These are phyloP conservation scores for Micropoecilia bifurca DNA, from an alignment of 2,797 vertebrate genomes.

Conservation along the genomic window DNA sequence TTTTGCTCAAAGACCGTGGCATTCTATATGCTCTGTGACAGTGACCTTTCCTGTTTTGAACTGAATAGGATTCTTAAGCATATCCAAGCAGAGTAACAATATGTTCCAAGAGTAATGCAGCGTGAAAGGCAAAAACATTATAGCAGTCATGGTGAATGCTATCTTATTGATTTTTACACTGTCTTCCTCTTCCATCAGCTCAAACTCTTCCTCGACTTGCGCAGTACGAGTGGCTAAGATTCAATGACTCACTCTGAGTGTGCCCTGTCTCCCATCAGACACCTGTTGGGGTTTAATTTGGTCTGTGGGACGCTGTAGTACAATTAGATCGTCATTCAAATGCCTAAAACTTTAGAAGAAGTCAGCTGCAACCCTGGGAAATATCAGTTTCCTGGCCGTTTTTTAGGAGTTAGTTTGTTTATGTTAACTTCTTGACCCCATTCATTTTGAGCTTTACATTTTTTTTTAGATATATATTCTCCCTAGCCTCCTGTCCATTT, in stretches of 20 bases:
- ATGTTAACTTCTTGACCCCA: conserved; percentile 24
- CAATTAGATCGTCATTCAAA: conserved; percentile 36
- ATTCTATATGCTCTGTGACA: neutral
- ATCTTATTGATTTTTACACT: neutral
- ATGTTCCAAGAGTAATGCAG: conserved; percentile 7
- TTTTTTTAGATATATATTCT: conserved; percentile 36
- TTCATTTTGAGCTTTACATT: conserved; percentile 41
- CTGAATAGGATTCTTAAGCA: neutral
- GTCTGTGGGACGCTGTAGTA: conserved; percentile 43
- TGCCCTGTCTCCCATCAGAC: conserved; percentile 42
- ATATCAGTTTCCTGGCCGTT: conserved; percentile 39
- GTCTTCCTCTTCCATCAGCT: conserved; percentile 8
- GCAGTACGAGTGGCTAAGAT: conserved; percentile 28
- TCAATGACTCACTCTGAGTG: conserved; percentile 36
- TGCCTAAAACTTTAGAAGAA: conserved; percentile 32
- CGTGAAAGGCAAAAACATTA: conserved; percentile 1
- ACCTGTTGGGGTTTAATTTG: conserved; percentile 68
- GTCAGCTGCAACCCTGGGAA: conserved; percentile 35
- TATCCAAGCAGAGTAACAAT: conserved; percentile 1
- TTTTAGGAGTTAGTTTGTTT: conserved; percentile 24
- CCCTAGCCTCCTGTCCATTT: conserved; percentile 42
- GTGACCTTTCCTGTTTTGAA: neutral
- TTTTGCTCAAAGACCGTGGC: neutral
- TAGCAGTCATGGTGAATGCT: neutral
- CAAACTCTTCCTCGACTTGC: conserved; percentile 33